phyloP scores from a whole-genome alignment of 2,113 vertebrate species.

The Triplophysa tibetana region DNA sequence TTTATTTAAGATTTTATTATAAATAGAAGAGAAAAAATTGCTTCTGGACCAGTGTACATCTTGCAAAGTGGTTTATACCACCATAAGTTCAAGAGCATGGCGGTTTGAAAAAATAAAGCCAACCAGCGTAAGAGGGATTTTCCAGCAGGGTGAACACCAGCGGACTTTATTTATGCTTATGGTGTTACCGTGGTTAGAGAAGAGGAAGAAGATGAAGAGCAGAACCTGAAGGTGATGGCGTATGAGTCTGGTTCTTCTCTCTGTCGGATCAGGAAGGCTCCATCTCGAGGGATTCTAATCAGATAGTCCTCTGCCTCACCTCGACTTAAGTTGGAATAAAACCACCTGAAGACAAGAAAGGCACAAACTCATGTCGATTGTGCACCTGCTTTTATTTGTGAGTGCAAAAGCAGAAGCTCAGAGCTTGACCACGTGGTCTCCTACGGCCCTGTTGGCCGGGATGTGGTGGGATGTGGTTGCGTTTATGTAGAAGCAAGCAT shows the following conservation, averaged over 20 bases:
- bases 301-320: conserved; percentile 95
- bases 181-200: neutral
- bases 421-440: conserved; percentile 8
- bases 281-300: conserved; percentile 90
- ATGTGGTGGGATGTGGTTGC: neutral
- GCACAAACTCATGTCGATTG: neutral
- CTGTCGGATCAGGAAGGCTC: conserved; percentile 92
- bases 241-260: conserved; percentile 86
- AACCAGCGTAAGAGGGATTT: neutral
- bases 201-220: neutral
- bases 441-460: neutral
- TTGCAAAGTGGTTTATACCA: too few species aligned
- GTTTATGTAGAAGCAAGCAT: neutral
- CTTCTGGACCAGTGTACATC: too few species aligned
- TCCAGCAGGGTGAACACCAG: too few species aligned
- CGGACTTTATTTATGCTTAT: too few species aligned
- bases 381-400: neutral
- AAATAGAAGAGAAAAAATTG: too few species aligned
- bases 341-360: conserved; percentile 81
- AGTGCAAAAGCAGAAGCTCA: neutral
- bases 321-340: conserved; percentile 89
- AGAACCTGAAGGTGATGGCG: conserved; percentile 95
- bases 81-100: too few species aligned
- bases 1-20: too few species aligned
- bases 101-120: too few species aligned